phyloP scores from a whole-genome alignment of 2,113 vertebrate genomes.

The Corynorhinus townsendii region DNA sequence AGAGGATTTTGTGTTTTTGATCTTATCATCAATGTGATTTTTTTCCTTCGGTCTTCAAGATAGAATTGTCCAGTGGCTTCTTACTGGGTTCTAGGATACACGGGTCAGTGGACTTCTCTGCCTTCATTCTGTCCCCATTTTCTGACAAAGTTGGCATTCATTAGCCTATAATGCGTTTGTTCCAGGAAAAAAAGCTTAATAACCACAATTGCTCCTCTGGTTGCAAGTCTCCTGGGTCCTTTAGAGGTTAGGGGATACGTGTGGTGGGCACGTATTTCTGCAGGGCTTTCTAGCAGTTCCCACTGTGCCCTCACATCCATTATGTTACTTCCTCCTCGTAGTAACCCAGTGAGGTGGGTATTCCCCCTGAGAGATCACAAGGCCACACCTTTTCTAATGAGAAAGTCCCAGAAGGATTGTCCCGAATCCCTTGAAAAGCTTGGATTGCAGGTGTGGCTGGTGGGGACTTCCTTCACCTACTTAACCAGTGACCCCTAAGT shows the following conservation, averaged over 20 bases:
- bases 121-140: background rate
- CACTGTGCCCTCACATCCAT: background rate
- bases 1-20: background rate
- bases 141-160: background rate
- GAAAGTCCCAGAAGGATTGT: slow-evolving; percentile 30
- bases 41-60: background rate
- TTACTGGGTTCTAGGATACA: background rate
- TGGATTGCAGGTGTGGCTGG: background rate
- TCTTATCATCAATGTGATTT: background rate
- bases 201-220: background rate
- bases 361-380: background rate
- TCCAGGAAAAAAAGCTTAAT: background rate
- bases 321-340: background rate
- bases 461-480: background rate
- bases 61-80: background rate
- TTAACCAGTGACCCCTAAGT: background rate
- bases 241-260: too few species aligned
- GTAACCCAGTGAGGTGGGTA: background rate
- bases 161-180: background rate
- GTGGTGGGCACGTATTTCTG: background rate
- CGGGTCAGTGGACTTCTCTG: background rate
- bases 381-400: background rate
- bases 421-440: background rate
- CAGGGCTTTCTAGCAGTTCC: background rate
- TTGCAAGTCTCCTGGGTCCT: too few species aligned